A percentile compares a stretch with the other conserved stretches of the same genome.
Evolutionary conservation across 2,888 invertebrate genomes (phyloP).

Genomic region (Agrotis ipsilon): DNA sequence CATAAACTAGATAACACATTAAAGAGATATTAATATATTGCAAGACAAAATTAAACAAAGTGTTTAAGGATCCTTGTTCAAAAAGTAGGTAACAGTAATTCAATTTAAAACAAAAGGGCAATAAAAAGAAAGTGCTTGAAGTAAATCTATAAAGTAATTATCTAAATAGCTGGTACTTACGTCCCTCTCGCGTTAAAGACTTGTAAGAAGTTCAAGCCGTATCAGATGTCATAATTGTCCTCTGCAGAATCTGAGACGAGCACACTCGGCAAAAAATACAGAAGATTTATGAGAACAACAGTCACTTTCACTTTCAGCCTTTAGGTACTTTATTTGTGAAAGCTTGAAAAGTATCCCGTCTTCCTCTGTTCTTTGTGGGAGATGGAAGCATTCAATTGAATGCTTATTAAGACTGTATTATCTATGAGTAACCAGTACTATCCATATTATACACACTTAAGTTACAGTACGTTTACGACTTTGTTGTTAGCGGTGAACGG

Average conservation of each 20-base stretch:
- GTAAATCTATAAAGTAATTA: slow-evolving; percentile 71
- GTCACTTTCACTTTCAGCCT: not conserved
- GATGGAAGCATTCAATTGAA: not conserved
- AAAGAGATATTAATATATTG: not conserved
- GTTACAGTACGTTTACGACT: not conserved
- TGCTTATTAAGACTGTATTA: not conserved
- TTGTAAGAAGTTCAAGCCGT: slow-evolving; percentile 72
- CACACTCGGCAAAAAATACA: slow-evolving; percentile 38
- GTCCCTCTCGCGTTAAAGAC: slow-evolving; percentile 65
- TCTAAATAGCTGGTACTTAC: slow-evolving; percentile 61
- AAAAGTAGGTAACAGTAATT: slow-evolving; percentile 2
- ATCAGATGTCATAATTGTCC: slow-evolving; percentile 79
- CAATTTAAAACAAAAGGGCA: not conserved
- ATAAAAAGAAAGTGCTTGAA: slow-evolving; percentile 26
- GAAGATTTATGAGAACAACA: slow-evolving; percentile 2
- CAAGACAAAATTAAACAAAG: not conserved
- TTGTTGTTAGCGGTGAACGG: too few relatives aligned
- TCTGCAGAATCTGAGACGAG: slow-evolving; percentile 63
- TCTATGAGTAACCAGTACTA: not conserved
- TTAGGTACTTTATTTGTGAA: too few relatives aligned
- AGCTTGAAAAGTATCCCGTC: not conserved
- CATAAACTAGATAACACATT: not conserved
- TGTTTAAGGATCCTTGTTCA: not conserved
- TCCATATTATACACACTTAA: not conserved
- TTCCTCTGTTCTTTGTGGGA: not conserved